Conservation (phyloP, 2,888 invertebrate genomes). For the Anthophora plumipes region DNA sequence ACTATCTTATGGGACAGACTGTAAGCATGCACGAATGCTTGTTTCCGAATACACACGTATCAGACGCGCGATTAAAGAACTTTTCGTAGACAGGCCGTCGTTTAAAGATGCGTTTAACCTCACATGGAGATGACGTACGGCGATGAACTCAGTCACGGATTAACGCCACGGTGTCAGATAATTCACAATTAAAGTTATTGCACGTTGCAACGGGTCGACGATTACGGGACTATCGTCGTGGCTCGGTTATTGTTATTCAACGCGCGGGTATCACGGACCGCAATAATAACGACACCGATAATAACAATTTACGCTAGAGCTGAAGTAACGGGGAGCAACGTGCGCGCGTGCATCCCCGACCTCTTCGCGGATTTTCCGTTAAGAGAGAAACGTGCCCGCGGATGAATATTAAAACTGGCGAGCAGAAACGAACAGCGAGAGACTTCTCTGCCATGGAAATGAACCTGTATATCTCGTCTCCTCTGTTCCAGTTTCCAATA, state of each 20-base stretch:
- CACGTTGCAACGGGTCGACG: constrained; percentile 15
- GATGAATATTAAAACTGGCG: constrained; percentile 19
- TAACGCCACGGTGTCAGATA: constrained; percentile 46
- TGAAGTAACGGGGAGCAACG: constrained; percentile 50
- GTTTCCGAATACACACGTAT: no score
- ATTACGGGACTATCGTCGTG: constrained; percentile 9
- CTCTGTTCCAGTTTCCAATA: neutral
- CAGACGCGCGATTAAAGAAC: no score
- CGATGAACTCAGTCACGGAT: constrained; percentile 36
- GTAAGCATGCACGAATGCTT: no score
- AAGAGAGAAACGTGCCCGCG: neutral
- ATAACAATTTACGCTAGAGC: constrained; percentile 47
- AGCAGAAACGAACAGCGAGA: constrained; percentile 3
- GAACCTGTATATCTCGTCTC: neutral
- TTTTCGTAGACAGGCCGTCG: neutral
- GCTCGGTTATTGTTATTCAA: constrained; percentile 55
- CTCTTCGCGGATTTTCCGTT: constrained; percentile 30
- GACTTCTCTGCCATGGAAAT: neutral
- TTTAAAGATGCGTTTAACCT: constrained; percentile 43
- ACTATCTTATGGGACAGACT: no score
- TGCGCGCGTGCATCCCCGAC: constrained; percentile 11
- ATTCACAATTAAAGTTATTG: constrained; percentile 59
- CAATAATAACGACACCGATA: constrained; percentile 58
- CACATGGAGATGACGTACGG: constrained; percentile 6
- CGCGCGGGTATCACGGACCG: constrained; percentile 44